These are phyloP conservation scores for Epizoanthus fatuus DNA, from an alignment of 92 coral and sea anemone genomes.

Conservation along the genomic window DNA sequence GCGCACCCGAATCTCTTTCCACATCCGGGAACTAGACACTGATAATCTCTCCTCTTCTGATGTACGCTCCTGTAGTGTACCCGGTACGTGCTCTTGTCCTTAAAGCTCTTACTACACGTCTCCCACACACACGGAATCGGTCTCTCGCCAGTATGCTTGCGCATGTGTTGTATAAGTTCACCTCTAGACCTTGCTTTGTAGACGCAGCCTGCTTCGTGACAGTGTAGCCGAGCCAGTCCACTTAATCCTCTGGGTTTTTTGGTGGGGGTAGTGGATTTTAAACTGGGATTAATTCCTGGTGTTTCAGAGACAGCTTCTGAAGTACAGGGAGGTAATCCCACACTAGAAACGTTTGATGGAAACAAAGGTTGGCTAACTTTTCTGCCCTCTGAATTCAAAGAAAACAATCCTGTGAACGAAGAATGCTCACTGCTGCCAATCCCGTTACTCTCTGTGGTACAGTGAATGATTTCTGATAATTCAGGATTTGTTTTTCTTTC, in stretches of 20 bases:
- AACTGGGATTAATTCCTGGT: too few species aligned
- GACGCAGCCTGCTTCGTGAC: slow-evolving; percentile 55
- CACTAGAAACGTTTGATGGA: background rate
- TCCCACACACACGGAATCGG: slow-evolving; percentile 70
- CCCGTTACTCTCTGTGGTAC: too few species aligned
- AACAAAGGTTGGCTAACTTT: background rate
- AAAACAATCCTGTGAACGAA: too few species aligned
- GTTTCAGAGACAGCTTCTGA: too few species aligned
- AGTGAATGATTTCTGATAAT: too few species aligned
- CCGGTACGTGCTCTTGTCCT: slow-evolving; percentile 68
- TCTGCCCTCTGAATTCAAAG: too few species aligned
- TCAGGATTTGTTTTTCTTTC: too few species aligned
- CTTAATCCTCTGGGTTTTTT: background rate
- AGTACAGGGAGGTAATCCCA: too few species aligned
- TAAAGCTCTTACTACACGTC: slow-evolving; percentile 58
- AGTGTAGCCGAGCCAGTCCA: slow-evolving; percentile 26
- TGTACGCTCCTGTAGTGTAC: slow-evolving; percentile 71
- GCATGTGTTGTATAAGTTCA: slow-evolving; percentile 60
- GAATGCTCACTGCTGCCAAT: too few species aligned
- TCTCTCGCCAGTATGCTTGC: slow-evolving; percentile 66
- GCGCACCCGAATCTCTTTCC: slow-evolving; percentile 66
- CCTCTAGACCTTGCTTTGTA: slow-evolving; percentile 68
- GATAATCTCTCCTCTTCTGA: slow-evolving; percentile 56
- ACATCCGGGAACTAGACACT: slow-evolving; percentile 66
- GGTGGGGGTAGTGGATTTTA: background rate